These are phyloP conservation scores for Agrotis ipsilon DNA, from an alignment of 2,888 invertebrate genomes.

Conservation along the genomic window DNA sequence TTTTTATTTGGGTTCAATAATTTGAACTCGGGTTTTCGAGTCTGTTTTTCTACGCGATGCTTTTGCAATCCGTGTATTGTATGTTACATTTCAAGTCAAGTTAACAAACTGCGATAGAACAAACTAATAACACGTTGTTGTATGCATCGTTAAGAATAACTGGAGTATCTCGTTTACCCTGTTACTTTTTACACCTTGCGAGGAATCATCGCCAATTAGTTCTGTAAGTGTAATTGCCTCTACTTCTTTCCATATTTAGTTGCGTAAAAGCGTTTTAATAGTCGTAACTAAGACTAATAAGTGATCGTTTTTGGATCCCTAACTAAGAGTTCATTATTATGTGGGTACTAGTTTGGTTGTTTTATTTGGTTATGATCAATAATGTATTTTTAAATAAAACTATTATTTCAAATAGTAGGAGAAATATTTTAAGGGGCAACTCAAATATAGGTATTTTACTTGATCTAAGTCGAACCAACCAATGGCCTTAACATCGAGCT, in stretches of 20 bases:
- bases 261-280: constrained; percentile 8
- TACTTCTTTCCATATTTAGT: constrained; percentile 27
- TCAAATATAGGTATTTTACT: too few species aligned
- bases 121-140: constrained; percentile 29
- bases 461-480: background rate
- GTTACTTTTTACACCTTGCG: constrained; percentile 37
- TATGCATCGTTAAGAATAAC: constrained; percentile 15
- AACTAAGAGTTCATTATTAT: background rate
- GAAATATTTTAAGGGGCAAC: too few species aligned
- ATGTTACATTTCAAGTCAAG: background rate
- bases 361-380: background rate
- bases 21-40: background rate
- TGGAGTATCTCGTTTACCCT: constrained; percentile 26
- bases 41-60: background rate
- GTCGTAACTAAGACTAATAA: background rate
- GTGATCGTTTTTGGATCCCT: too few species aligned
- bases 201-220: constrained; percentile 40
- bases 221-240: constrained; percentile 24
- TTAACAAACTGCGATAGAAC: constrained; percentile 12
- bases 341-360: background rate
- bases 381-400: too few species aligned
- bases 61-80: background rate
- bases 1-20: background rate
- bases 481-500: background rate
- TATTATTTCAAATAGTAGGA: too few species aligned